Conservation (phyloP, 2,113 vertebrate species). For the Taxidea taxus region DNA sequence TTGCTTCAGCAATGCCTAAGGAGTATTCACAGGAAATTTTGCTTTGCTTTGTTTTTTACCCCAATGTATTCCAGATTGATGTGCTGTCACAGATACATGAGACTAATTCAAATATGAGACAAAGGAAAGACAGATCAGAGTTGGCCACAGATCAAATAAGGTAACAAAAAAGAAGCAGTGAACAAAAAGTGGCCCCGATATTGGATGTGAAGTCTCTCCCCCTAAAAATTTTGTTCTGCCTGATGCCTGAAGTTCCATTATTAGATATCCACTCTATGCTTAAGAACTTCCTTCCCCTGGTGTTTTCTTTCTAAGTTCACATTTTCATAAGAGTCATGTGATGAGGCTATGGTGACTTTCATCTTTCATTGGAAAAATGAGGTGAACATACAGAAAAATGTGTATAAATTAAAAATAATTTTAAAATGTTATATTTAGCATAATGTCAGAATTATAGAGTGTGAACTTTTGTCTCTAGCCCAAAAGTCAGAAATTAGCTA, state of each 20-base stretch:
- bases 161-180: background rate
- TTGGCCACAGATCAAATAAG: background rate
- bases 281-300: background rate
- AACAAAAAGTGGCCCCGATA: background rate
- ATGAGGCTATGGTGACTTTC: background rate
- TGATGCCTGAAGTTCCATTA: background rate
- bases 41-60: background rate
- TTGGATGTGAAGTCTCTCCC: background rate
- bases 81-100: background rate
- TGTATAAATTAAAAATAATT: slow-evolving; percentile 21
- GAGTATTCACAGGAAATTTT: background rate
- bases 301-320: background rate
- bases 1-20: background rate
- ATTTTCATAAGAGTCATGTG: background rate
- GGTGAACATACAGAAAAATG: background rate
- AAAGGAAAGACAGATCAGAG: background rate
- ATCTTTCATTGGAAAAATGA: background rate
- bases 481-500: background rate
- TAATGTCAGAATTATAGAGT: background rate
- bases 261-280: background rate
- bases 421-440: slow-evolving; percentile 1
- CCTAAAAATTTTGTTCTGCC: background rate
- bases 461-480: background rate
- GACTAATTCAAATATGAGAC: background rate
- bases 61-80: background rate